These are phyloP conservation scores for Cactoblastis cactorum DNA, from an alignment of 2,888 invertebrate species.

Conservation along the genomic window DNA sequence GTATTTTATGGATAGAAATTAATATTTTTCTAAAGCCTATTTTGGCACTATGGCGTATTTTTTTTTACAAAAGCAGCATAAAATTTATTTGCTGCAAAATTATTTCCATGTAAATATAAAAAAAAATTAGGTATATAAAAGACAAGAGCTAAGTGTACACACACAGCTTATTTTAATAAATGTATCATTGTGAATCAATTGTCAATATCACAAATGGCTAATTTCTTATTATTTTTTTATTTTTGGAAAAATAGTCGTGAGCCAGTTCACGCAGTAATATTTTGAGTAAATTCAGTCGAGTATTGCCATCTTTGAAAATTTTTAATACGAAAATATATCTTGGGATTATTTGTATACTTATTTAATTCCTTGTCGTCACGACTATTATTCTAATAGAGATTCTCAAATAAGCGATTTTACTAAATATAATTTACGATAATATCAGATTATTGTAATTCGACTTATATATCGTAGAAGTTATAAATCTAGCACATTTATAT, in stretches of 20 bases:
- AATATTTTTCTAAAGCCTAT: neutral
- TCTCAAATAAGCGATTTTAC: neutral
- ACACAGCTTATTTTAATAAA: neutral
- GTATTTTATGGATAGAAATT: neutral
- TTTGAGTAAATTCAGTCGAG: neutral
- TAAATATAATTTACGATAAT: neutral
- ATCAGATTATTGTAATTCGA: neutral
- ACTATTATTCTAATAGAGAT: conserved; percentile 7
- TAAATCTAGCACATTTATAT: neutral
- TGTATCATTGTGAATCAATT: neutral
- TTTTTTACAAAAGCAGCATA: neutral
- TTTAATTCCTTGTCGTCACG: neutral
- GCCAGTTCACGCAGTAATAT: neutral
- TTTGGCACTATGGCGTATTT: neutral
- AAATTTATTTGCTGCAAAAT: neutral
- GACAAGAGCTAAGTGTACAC: neutral
- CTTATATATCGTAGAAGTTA: neutral
- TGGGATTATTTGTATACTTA: neutral
- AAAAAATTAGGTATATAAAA: neutral
- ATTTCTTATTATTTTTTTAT: too few species aligned
- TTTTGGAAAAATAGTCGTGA: conserved; percentile 7
- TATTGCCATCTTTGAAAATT: neutral
- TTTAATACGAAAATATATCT: neutral
- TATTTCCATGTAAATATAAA: neutral
- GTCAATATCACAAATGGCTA: conserved; percentile 5